Evolutionary conservation across 2,113 vertebrate species (phyloP), one percentile per base, ranked within the genome.

Genomic region (Eonycteris spelaea): DNA sequence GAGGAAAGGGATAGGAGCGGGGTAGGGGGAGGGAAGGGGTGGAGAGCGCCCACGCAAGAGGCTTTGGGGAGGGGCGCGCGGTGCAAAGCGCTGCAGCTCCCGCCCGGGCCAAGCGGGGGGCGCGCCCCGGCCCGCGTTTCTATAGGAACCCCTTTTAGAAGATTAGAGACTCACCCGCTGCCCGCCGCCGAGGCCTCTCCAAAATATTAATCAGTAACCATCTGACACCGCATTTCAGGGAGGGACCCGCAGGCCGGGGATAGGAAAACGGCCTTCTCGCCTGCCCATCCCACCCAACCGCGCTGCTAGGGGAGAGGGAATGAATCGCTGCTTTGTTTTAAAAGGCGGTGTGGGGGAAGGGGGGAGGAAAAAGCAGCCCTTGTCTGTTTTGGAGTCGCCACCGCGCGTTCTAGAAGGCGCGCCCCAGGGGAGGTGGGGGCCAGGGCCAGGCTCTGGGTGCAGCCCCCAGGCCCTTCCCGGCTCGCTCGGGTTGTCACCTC

Each of bases 181-280:
- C 96, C 97, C 80, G 94, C 95, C 90, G 84, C 95, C 74, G 90
- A 70, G 95, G 97, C 96, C 97, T 97, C 95, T 97, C 95, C 97
- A 97, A 98, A 97, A 98, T 97, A 97, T 95, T 97, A 97, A 97
- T 96, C 96, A 97, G 94, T 96, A 94, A 97, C 96, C 94, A 97
- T 95, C 95, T 97, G 96, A 96, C 95, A 96, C 86, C 75, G 91
- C 77, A 55, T 94, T 93, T 94, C 91, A 84, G 93, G 95, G 96
- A 97, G 96, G 97, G 94, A 94, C 94, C 73, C 68, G 78, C 95
- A 97, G 92, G 94, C 92, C 77, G 33, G 86, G 95, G 59, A 86
- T 48, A 85, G 85, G 95, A 93, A 97, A 97, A 95, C 92, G 86
- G 79, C 95, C 96, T 95, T 95, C 90, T 96, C 90, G 90, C 88